Evolutionary conservation across 2,113 vertebrate species (phyloP).

Genomic region (Ammodytes dubius): DNA sequence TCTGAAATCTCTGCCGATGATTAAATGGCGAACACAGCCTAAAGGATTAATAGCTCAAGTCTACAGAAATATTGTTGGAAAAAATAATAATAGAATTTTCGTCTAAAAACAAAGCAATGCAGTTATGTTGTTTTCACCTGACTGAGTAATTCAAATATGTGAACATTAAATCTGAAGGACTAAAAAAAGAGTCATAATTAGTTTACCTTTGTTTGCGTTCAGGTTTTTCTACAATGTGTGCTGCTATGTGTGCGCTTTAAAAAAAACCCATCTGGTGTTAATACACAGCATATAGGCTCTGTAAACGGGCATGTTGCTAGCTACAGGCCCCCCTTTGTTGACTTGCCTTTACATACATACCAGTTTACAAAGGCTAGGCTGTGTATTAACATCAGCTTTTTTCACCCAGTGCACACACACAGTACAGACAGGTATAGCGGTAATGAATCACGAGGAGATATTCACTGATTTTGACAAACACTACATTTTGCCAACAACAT

Average conservation of each 20-base stretch:
- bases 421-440: no score
- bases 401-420: no score
- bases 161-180: background rate
- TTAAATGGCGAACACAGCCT: constrained; percentile 15
- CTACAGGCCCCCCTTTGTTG: background rate
- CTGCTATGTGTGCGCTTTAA: no score
- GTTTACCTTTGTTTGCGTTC: background rate
- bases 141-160: background rate
- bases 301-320: no score
- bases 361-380: no score
- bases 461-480: no score
- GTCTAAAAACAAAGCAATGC: background rate
- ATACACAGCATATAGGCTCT: no score
- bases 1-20: constrained; percentile 8
- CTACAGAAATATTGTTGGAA: background rate
- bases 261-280: no score
- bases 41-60: constrained; percentile 23
- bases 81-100: background rate
- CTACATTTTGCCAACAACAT: no score
- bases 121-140: background rate
- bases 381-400: no score
- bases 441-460: no score
- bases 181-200: background rate
- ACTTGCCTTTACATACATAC: no score
- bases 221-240: background rate